These are phyloP conservation scores for Brachyhypopomus gauderio DNA, from an alignment of 2,113 vertebrate genomes.

Conservation along the genomic window DNA sequence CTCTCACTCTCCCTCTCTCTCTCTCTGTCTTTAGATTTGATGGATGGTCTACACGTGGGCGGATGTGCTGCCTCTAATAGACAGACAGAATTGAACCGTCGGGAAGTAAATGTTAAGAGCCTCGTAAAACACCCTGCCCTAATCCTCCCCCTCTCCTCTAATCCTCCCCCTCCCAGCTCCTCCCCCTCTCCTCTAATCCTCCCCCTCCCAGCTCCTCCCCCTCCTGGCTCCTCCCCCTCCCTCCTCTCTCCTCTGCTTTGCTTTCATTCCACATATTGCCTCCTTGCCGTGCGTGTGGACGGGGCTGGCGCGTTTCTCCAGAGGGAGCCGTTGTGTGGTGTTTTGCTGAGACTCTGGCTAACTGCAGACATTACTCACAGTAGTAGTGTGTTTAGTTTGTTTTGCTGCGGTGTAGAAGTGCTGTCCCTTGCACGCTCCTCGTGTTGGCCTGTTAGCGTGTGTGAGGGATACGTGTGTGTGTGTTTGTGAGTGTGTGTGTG, in stretches of 20 bases:
- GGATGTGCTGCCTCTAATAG: slow-evolving; percentile 76
- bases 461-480: neutral
- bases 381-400: neutral
- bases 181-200: slow-evolving; percentile 55
- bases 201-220: slow-evolving; percentile 33
- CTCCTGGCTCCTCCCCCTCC: slow-evolving; percentile 26
- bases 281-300: neutral
- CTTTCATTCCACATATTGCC: slow-evolving; percentile 18
- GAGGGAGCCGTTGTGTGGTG: neutral
- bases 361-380: neutral
- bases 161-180: slow-evolving; percentile 38
- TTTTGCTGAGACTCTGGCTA: neutral
- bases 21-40: slow-evolving; percentile 63
- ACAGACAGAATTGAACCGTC: slow-evolving; percentile 76
- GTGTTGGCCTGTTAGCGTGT: neutral
- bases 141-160: slow-evolving; percentile 60
- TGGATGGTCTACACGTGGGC: slow-evolving; percentile 75
- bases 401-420: neutral
- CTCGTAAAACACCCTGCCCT: slow-evolving; percentile 76
- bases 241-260: slow-evolving; percentile 28
- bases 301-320: neutral
- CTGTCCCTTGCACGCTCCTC: neutral
- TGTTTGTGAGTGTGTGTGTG: too few relatives aligned
- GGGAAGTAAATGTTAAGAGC: slow-evolving; percentile 81
- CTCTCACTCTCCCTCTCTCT: slow-evolving; percentile 9